Percentiles rank a stretch among this genome's conserved stretches.
Conservation (phyloP, 2,113 vertebrate genomes). For the Pao palembangensis region DNA sequence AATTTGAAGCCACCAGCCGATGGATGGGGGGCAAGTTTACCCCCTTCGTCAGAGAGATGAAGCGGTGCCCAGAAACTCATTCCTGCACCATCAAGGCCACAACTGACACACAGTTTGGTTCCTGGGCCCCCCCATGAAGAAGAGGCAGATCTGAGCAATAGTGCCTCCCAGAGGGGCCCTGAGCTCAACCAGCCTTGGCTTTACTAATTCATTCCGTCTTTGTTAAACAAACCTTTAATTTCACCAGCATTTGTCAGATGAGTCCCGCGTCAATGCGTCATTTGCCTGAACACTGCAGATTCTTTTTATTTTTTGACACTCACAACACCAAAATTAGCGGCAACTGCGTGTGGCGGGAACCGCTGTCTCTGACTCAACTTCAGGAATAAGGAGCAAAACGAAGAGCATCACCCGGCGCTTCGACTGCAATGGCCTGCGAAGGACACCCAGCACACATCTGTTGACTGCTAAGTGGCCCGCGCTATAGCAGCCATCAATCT, state of each 20-base stretch:
- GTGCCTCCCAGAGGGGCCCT: slow-evolving; percentile 37
- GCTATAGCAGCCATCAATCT: slow-evolving; percentile 45
- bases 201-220: slow-evolving; percentile 44
- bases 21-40: background rate
- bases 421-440: slow-evolving; percentile 23
- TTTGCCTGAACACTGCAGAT: slow-evolving; percentile 16
- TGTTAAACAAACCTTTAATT: slow-evolving; percentile 48
- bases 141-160: slow-evolving; percentile 13
- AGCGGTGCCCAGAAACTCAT: slow-evolving; percentile 18
- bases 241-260: slow-evolving; percentile 21
- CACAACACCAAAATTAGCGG: slow-evolving; percentile 41
- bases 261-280: slow-evolving; percentile 36
- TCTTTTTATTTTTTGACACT: slow-evolving; percentile 1
- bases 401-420: background rate
- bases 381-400: slow-evolving; percentile 22
- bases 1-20: slow-evolving; percentile 5
- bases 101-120: slow-evolving; percentile 9
- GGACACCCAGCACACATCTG: slow-evolving; percentile 34
- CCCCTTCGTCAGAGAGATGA: background rate
- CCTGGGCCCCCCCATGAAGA: slow-evolving; percentile 5
- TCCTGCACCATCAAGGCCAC: slow-evolving; percentile 24
- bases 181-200: slow-evolving; percentile 30
- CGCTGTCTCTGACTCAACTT: slow-evolving; percentile 22
- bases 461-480: slow-evolving; percentile 46
- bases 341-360: background rate